Evolutionary conservation across 2,113 vertebrate species (phyloP).

Genomic region (Bos taurus): ARS-UCD2.0 NC_037350.1:44227501-44228000

Average conservation of each 20-base stretch:
- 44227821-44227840: neutral
- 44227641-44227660: fast-evolving
- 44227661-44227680: neutral
- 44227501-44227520: fast-evolving
- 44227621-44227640: neutral
- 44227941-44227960: neutral
- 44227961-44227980: neutral
- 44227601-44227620: too few relatives aligned
- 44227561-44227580: neutral
- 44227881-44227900: too few relatives aligned
- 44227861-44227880: neutral
- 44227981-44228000: neutral
- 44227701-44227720: neutral
- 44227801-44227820: neutral
- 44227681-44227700: neutral
- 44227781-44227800: neutral
- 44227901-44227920: neutral
- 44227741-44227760: neutral
- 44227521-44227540: neutral
- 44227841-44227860: neutral
- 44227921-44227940: neutral
- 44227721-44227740: neutral
- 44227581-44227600: too few relatives aligned
- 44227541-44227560: neutral
- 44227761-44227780: neutral